These are phyloP conservation scores for Episyrphus balteatus DNA, from an alignment of 1,140 invertebrate species.

Conservation along the genomic window DNA sequence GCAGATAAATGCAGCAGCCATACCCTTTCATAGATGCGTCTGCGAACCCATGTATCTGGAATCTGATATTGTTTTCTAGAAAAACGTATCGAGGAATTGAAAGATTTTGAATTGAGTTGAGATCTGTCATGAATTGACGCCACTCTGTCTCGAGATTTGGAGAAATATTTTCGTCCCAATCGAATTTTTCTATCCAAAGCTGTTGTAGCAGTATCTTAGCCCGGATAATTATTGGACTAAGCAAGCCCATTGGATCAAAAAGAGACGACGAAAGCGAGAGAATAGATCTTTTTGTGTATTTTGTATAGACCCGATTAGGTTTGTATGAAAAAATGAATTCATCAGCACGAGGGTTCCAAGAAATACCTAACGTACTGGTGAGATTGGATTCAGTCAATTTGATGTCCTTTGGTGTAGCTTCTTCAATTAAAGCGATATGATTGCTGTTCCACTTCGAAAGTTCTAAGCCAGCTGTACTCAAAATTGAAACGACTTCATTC, in stretches of 20 bases:
- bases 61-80: neutral
- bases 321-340: neutral
- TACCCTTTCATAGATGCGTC: neutral
- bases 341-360: neutral
- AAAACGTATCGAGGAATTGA: neutral
- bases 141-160: neutral
- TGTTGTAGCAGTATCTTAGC: no score
- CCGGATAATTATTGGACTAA: no score
- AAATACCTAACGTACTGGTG: neutral
- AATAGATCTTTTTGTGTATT: slow-evolving; percentile 2
- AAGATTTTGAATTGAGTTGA: neutral
- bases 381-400: neutral
- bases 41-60: neutral
- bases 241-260: no score
- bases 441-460: no score
- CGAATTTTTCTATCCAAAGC: slow-evolving; percentile 1
- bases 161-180: slow-evolving; percentile 2
- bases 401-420: no score
- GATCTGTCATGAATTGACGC: neutral
- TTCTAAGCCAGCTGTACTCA: neutral
- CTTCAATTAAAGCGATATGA: no score
- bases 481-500: neutral
- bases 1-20: slow-evolving; percentile 6
- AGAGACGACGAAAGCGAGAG: no score
- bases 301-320: neutral